Base-by-base conservation (phyloP, 2,113 vertebrate species). In the Electrona antarctica region DNA sequence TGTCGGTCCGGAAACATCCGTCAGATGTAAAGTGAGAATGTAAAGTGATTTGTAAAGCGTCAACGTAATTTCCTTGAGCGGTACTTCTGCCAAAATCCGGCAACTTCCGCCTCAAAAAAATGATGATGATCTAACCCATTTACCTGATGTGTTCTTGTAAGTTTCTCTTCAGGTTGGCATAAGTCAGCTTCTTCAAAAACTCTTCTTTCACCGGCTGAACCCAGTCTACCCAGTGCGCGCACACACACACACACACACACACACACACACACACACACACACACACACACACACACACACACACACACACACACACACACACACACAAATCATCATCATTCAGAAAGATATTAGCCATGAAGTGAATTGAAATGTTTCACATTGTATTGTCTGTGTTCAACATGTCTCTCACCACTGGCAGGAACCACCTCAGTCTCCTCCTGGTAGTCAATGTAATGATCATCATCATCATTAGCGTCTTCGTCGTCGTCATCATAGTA, bases 121-220 rank as follows among this genome's bases (percentile, higher is more conserved):
- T 21, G 1, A 21, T 21, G 1, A 21, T 21, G 21, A 21, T 21
- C 21, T 21, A 21, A 21, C 21, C 21, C 21, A 64, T 66, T 75
- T 87, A 88, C 90, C 88, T 67, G 70, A 94, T 94, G 80, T 94
- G 93, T 71, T 84, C 91, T 77, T 92, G 79, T 13, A 94, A 85
- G 82, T 94, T 94, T 76, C 88, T 92, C 77, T 92, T 93, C 77
- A 94, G 73, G 82, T 93, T 93, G 49, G 88, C 82, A 10, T 79
- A 91, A 6, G 92, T 93, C 74, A 94, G 84, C 71, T 93, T 94
- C 86, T 93, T 93, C 78, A 93, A 70, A 84, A 94, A 94, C 79
- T 89, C 91, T 0, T 47, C 28, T 79, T 91, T 92, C 10, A 94
- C 91, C 0, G 92, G 91, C 7, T 0, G 0, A 28, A 94, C 89